Evolutionary conservation across 2,797 vertebrate genomes (phyloP), one percentile per base, ranked within the genome.

Genomic region (Parotocinclus haroldoi): DNA sequence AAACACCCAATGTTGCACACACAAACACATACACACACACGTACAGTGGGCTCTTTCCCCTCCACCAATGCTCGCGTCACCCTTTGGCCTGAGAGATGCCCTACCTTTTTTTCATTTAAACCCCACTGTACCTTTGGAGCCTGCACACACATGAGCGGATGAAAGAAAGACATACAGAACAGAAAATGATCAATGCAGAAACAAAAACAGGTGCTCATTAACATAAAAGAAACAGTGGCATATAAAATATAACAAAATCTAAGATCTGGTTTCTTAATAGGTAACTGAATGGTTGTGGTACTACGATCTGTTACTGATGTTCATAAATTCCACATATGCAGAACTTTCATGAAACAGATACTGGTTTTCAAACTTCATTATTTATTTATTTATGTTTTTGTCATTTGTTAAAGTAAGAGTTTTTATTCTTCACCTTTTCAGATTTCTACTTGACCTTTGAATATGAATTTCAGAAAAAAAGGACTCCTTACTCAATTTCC

Each of bases 101-200:
- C 89, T 91, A 90, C 88, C 84, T 88, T 89, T 27, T 27, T 27
- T 84, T 90, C 88, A 87, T 86, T 84, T 89, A 92, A 88, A 82
- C 87, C 87, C 91, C 90, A 90, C 83, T 91, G 89, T 81, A 85
- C 82, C 79, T 89, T 87, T 85, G 87, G 84, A 87, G 88, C 88
- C 91, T 92, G 87, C 77, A 83, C 83, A 85, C 80, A 86, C 77
- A 88, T 84, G 81, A 77, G 81, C 73, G 70, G 60, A 75, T 53
- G 37, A 77, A 65, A 78, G 52, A 69, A 66, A 54, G 63, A 84
- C 79, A 80, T 79, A 69, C 65, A 68, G 80, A 71, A 76, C 58
- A 81, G 75, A 76, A 73, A 57, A 78, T 78, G 64, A 80, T 66
- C 80, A 77, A 76, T 75, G 60, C 36, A 68, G 49, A 68, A 73